Base-by-base conservation (phyloP, 2,888 invertebrate species). In the Drosophila algonquin region DNA sequence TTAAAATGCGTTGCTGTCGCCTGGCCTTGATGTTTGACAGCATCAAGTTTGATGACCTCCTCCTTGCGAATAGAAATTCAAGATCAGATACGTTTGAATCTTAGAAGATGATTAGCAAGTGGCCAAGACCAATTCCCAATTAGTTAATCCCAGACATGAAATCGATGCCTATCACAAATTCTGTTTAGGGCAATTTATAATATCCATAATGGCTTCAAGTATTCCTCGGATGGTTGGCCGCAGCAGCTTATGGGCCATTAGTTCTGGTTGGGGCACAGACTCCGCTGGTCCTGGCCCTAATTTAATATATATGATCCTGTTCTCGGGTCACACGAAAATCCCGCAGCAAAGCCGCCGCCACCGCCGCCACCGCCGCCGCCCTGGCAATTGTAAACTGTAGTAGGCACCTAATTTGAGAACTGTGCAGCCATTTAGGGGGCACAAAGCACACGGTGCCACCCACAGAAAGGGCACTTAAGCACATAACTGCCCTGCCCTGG, bases 371-470 rank as follows among this genome's bases (percentile, higher is more conserved):
- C 21, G 85, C 85, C 61, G 74, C 67, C 24, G 24, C 24, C 24
- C 67, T 35, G 75, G 82, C 73, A 76, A 73, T 72, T 71, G 74
- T 63, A 72, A 82, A 87, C 74, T 75, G 86, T 82, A 85, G 77
- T 87, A 78, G 75, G 78, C 89, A 83, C 88, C 83, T 83, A 88
- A 83, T 83, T 83, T 83, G 86, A 76, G 85, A 86, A 80, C 83
- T 79, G 83, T 88, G 86, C 76, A 86, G 80, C 80, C 88, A 83
- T 83, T 40, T 83, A 86, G 67, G 71, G 75, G 74, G 71, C 58
- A 74, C 73, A 77, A 77, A 74, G 68, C 73, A 71, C 16, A 6
- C 45, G 44, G 54, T 27, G 8, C 55, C 32, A 44, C 48, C 63
- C 45, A 21, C 64, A 58, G 50, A 46, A 48, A n/a, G 58, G 73